Base-by-base conservation (phyloP, 2,888 invertebrate genomes). In the Diogma glabrata region DNA sequence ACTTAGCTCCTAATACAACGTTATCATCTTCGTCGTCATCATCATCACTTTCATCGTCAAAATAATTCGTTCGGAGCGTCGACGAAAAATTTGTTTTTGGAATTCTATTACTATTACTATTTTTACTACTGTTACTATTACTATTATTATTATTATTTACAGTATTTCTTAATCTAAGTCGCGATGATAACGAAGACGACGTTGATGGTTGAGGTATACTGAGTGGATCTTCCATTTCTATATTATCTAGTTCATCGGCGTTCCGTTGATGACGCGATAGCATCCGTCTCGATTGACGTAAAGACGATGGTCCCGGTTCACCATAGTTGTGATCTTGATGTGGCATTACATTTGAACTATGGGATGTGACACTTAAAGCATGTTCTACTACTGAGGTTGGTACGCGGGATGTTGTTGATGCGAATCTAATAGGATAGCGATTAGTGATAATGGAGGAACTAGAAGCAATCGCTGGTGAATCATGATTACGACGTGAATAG, bases 261-360 rank as follows among this genome's bases (percentile, higher is more conserved):
- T 68, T 69, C 2, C 68, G 63, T 52, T 69, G 68, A 59, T 70
- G 70, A 0, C 70, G 63, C 2, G 69, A 70, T 17, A 70, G 55
- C 10, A 65, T 62, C 12, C 66, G 65, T 3, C 69, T 62, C 19
- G 50, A 40, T n/a, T 63, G 61, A 9, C 67, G 63, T 47, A 57
- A 46, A 23, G 59, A 55, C 9, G 64, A 64, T 14, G 64, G 62
- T 4, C 66, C 64, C 9, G 64, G 62, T 50, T 63, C 66, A 16
- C 65, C 67, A 56, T 70, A 70, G 54, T 69, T 68, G 52, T 70
- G 70, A 60, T 70, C 70, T 56, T 59, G 57, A 16, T 50, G 48
- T 23, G 49, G 28, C 10, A 19, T 22, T 16, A 36, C 12, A 14
- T n/a, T 12, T 30, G n/a, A n/a, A n/a, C n/a, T n/a, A n/a, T n/a